phyloP scores from a whole-genome alignment of 2,113 vertebrate genomes.

The Mustelus asterias region DNA sequence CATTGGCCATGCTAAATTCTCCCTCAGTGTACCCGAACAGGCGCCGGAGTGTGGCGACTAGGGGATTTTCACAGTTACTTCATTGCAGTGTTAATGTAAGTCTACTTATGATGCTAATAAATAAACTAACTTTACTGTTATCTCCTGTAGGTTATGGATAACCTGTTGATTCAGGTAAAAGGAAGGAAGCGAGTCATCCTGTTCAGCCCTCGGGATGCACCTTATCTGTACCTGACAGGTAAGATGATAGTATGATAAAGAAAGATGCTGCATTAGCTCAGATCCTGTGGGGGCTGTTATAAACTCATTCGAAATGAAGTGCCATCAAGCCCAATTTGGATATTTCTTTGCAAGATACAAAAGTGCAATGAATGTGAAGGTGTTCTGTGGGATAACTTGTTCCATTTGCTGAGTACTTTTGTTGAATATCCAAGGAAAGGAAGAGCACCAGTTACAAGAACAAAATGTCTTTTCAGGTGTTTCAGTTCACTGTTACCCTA shows the following conservation, averaged over 20 bases:
- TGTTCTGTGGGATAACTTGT: not conserved
- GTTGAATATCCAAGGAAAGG: not conserved
- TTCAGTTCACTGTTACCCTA: not conserved
- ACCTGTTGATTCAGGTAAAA: slow-evolving; percentile 88
- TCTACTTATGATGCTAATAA: no score
- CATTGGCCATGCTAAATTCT: no score
- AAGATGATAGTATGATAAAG: not conserved
- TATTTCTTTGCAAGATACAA: not conserved
- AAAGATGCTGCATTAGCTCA: not conserved
- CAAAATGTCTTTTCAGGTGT: not conserved
- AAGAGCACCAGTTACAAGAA: not conserved
- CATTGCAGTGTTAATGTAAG: no score
- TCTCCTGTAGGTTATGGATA: slow-evolving; percentile 86
- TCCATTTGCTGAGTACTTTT: not conserved
- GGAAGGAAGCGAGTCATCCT: slow-evolving; percentile 79
- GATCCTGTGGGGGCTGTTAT: not conserved
- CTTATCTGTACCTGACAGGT: slow-evolving; percentile 87
- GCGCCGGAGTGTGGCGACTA: no score
- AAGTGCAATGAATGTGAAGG: not conserved
- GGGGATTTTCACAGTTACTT: no score
- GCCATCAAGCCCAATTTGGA: not conserved
- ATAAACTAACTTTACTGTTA: not conserved
- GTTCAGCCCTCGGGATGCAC: slow-evolving; percentile 81
- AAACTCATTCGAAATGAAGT: not conserved
- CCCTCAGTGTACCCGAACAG: no score